phyloP scores from a whole-genome alignment of 1,140 invertebrate species.

The Hylyphantes graminicola region DNA sequence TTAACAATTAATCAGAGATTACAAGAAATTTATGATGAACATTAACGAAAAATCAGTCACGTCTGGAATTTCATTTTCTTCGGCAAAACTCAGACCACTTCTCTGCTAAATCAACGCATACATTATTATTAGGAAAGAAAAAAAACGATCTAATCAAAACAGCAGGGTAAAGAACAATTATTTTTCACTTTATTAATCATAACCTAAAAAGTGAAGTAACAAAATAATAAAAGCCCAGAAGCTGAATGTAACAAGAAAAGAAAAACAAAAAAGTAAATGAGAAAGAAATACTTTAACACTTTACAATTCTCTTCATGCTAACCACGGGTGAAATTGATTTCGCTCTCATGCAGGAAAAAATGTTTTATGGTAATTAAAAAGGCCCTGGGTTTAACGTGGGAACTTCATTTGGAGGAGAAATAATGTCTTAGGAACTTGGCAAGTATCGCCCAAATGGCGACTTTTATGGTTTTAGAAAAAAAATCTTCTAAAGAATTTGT shows the following conservation, averaged over 20 bases:
- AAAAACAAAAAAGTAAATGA: neutral
- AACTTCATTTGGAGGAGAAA: slow-evolving; percentile 10
- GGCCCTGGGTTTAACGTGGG: neutral
- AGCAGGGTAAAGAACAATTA: slow-evolving; percentile 38
- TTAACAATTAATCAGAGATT: slow-evolving; percentile 26
- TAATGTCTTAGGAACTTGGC: no score
- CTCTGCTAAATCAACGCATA: slow-evolving; percentile 4
- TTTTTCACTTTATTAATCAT: slow-evolving; percentile 57
- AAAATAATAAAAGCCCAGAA: slow-evolving; percentile 24
- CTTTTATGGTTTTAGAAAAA: no score
- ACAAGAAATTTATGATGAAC: slow-evolving; percentile 16
- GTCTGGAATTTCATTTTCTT: slow-evolving; percentile 6
- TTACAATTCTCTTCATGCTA: slow-evolving; percentile 32
- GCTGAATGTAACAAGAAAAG: neutral
- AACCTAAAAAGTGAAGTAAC: slow-evolving; percentile 8
- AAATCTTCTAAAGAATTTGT: no score
- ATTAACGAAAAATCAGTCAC: slow-evolving; percentile 1
- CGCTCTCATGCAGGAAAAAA: slow-evolving; percentile 8
- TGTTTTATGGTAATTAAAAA: slow-evolving; percentile 49
- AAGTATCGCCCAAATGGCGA: no score
- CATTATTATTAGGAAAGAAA: slow-evolving; percentile 1
- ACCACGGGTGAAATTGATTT: slow-evolving; percentile 52
- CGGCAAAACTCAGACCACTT: neutral
- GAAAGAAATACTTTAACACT: slow-evolving; percentile 27
- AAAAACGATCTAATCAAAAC: slow-evolving; percentile 10